Conservation (phyloP, 2,888 invertebrate species). For the Apoda limacodes region DNA sequence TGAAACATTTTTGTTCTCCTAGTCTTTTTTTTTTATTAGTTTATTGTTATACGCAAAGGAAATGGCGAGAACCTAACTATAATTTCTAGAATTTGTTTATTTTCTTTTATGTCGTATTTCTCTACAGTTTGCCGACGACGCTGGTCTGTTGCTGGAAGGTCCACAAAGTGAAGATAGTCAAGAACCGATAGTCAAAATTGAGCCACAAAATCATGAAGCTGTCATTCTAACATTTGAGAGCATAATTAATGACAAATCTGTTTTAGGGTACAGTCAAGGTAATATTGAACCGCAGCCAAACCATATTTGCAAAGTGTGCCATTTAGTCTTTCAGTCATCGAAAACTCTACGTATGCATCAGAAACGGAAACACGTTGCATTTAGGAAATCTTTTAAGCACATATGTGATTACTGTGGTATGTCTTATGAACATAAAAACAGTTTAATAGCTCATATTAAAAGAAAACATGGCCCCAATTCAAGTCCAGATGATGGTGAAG, state of each 20-base stretch:
- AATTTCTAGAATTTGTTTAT: not conserved
- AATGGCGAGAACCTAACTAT: too few relatives aligned
- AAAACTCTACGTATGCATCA: constrained; percentile 50
- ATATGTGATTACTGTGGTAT: constrained; percentile 52
- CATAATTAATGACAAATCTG: constrained; percentile 34
- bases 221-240: constrained; percentile 48
- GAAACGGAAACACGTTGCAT: constrained; percentile 46
- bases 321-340: constrained; percentile 46
- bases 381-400: constrained; percentile 40
- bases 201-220: constrained; percentile 40
- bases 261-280: constrained; percentile 14
- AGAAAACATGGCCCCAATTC: constrained; percentile 49
- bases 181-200: constrained; percentile 41
- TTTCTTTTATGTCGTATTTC: constrained; percentile 9
- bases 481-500: constrained; percentile 36
- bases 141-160: constrained; percentile 33
- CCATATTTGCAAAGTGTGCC: constrained; percentile 50
- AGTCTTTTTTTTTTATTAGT: too few relatives aligned
- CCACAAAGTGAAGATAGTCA: constrained; percentile 35
- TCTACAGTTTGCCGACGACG: constrained; percentile 42
- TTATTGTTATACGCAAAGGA: too few relatives aligned
- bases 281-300: constrained; percentile 16
- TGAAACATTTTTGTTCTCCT: too few relatives aligned
- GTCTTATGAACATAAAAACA: constrained; percentile 53
- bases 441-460: constrained; percentile 48